Conservation (phyloP, 1,140 invertebrate genomes). For the Drosophila truncata region DNA sequence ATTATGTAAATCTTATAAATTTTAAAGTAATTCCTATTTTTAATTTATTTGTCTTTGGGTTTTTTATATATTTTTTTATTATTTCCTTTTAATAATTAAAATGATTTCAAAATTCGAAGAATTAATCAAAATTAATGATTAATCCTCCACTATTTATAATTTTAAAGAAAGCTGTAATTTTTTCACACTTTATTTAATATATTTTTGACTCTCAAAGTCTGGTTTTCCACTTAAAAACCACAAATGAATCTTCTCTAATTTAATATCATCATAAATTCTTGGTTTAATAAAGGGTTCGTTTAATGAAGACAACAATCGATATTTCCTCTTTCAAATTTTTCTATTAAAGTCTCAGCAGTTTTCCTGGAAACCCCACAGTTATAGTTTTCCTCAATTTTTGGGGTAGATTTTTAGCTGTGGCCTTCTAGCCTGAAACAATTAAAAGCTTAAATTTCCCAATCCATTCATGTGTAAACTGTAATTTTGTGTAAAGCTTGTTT, state of each 20-base stretch:
- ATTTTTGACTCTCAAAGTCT: too few relatives aligned
- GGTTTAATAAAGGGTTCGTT: background rate
- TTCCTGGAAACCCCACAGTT: background rate
- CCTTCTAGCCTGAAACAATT: conserved; percentile 19
- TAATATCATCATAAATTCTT: background rate
- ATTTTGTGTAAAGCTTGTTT: background rate
- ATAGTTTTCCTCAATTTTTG: background rate
- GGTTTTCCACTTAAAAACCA: background rate
- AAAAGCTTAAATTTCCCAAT: conserved; percentile 7
- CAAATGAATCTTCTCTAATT: background rate
- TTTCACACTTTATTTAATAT: too few relatives aligned
- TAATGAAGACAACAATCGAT: background rate
- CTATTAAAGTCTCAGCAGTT: background rate
- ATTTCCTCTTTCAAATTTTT: background rate
- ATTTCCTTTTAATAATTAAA: too few relatives aligned
- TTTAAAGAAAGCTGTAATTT: too few relatives aligned
- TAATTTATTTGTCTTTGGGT: too few relatives aligned
- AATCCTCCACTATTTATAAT: too few relatives aligned
- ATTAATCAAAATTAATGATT: too few relatives aligned
- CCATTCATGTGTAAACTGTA: conserved; percentile 4
- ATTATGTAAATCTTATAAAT: too few relatives aligned
- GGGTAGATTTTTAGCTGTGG: background rate
- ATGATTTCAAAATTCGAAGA: too few relatives aligned
- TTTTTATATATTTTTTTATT: too few relatives aligned
- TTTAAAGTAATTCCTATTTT: too few relatives aligned